A percentile compares a stretch with the other conserved stretches of the same genome.
These are phyloP conservation scores for Chrysotoxum bicinctum DNA, from an alignment of 2,888 invertebrate genomes.

Conservation along the genomic window DNA sequence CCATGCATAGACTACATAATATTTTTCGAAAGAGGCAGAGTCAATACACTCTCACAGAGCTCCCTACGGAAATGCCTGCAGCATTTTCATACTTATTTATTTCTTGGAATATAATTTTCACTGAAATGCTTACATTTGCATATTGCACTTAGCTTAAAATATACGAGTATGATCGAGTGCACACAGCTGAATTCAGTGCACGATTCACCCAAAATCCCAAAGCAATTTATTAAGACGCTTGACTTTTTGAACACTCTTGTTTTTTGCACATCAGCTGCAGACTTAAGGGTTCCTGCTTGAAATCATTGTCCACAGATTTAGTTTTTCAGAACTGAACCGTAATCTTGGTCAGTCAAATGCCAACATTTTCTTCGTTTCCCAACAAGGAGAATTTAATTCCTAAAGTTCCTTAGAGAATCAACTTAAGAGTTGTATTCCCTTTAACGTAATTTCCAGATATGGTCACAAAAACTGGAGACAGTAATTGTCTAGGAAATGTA, in stretches of 20 bases:
- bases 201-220: conserved; percentile 77
- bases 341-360: conserved; percentile 13
- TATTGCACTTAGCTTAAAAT: conserved; percentile 42
- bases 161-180: conserved; percentile 26
- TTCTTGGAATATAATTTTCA: conserved; percentile 37
- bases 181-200: conserved; percentile 41
- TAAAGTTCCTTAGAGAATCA: neutral
- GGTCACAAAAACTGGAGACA: neutral
- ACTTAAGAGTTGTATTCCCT: neutral
- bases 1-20: neutral
- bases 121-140: conserved; percentile 62
- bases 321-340: conserved; percentile 1
- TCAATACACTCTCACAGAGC: neutral
- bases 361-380: neutral
- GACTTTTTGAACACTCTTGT: conserved; percentile 80
- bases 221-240: conserved; percentile 81
- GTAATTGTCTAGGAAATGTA: neutral
- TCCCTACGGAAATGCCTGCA: conserved; percentile 1
- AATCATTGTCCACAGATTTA: conserved; percentile 50
- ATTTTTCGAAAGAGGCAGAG: neutral
- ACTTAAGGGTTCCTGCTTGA: conserved; percentile 26
- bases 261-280: conserved; percentile 75
- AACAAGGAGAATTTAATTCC: neutral
- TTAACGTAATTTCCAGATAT: neutral
- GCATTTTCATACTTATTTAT: conserved; percentile 10